phyloP scores from a whole-genome alignment of 2,113 vertebrate species.

The Odontophorus gujanensis region DNA sequence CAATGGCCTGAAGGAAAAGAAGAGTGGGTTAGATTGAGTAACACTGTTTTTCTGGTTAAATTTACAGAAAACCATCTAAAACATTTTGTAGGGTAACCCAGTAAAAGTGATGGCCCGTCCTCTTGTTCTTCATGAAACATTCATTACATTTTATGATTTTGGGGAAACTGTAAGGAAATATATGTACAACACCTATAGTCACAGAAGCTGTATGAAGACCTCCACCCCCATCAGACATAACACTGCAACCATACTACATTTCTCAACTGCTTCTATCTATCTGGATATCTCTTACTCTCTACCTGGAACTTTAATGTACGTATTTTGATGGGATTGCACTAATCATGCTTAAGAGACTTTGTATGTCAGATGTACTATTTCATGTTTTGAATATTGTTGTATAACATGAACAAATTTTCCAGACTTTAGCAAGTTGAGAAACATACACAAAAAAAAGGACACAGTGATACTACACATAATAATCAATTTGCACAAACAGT shows the following conservation, averaged over 20 bases:
- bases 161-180: neutral
- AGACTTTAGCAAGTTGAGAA: slow-evolving; percentile 52
- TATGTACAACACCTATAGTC: neutral
- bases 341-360: neutral
- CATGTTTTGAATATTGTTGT: neutral
- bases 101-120: neutral
- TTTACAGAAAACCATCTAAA: neutral
- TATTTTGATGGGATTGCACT: neutral
- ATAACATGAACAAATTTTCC: neutral
- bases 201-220: neutral
- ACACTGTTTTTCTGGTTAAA: neutral
- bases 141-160: slow-evolving; percentile 25
- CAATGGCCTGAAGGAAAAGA: neutral
- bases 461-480: neutral
- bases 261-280: slow-evolving; percentile 41
- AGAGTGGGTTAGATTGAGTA: neutral
- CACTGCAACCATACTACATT: slow-evolving; percentile 24
- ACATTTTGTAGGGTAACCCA: neutral
- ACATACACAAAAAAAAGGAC: neutral
- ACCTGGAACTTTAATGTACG: neutral
- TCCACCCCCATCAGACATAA: neutral
- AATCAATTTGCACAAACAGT: neutral
- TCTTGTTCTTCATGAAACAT: neutral
- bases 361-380: neutral
- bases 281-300: neutral